phyloP scores from a whole-genome alignment of 92 coral and sea anemone genomes.

The Anthopleura xanthogrammica region DNA sequence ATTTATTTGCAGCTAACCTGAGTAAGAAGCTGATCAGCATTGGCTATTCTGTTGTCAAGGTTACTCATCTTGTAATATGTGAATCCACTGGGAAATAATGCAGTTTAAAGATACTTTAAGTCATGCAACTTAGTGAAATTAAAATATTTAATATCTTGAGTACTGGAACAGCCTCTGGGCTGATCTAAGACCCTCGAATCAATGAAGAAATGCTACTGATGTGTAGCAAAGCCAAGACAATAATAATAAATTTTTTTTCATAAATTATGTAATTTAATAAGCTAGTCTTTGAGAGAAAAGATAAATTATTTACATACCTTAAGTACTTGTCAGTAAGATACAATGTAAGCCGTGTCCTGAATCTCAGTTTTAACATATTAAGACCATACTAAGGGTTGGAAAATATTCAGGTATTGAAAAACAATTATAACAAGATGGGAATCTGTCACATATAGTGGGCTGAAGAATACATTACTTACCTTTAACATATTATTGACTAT shows the following conservation, averaged over 20 bases:
- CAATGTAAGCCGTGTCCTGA: slow-evolving; percentile 79
- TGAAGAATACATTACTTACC: slow-evolving; percentile 36
- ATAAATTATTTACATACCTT: slow-evolving; percentile 39
- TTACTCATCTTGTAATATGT: slow-evolving; percentile 94
- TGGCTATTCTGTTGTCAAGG: slow-evolving; percentile 94
- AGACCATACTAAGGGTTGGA: slow-evolving; percentile 71
- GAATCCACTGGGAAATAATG: slow-evolving; percentile 56
- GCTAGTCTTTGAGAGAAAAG: background rate
- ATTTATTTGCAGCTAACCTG: slow-evolving; percentile 62
- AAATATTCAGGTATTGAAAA: background rate
- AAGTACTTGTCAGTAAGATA: slow-evolving; percentile 81
- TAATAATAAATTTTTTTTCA: no score
- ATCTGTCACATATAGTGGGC: no score
- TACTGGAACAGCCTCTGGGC: no score
- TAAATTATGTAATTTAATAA: background rate
- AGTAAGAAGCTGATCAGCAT: slow-evolving; percentile 96
- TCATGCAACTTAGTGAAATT: background rate
- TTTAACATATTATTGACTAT: slow-evolving; percentile 77
- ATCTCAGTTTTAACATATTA: slow-evolving; percentile 82
- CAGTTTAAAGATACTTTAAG: background rate
- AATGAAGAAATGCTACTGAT: no score
- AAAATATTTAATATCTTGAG: background rate
- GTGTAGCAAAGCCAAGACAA: no score
- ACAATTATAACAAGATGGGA: background rate
- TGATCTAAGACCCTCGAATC: no score